Conservation (phyloP, 1,140 invertebrate genomes). For the Coenobita brevimanus region DNA sequence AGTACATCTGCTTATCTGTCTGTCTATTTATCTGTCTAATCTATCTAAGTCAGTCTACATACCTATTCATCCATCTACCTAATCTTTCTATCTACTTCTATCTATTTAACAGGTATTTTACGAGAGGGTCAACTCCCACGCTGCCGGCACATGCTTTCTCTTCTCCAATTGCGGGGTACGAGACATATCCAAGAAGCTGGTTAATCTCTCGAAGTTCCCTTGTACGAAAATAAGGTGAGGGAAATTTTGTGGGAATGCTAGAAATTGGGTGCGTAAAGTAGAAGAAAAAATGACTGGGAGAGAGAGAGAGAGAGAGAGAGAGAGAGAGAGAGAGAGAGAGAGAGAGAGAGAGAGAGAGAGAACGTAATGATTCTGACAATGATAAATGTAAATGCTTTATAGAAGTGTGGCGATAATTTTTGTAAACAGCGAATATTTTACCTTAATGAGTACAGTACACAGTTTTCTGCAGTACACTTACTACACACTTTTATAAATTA, state of each 20-base stretch:
- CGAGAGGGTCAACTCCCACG: conserved; percentile 52
- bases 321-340: conserved; percentile 32
- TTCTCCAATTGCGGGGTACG: conserved; percentile 48
- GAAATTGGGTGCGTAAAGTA: too few species aligned
- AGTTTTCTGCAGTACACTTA: too few species aligned
- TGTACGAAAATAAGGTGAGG: conserved; percentile 52
- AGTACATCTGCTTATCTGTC: too few species aligned
- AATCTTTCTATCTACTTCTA: neutral
- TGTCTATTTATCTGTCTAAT: too few species aligned
- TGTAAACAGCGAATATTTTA: too few species aligned
- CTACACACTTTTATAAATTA: too few species aligned
- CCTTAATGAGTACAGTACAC: too few species aligned
- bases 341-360: neutral
- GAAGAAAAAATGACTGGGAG: neutral
- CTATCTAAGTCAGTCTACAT: neutral
- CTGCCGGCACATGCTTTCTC: conserved; percentile 45
- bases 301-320: conserved; percentile 26
- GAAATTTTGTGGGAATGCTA: too few species aligned
- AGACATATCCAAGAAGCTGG: conserved; percentile 56
- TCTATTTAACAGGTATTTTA: conserved; percentile 38
- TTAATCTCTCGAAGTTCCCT: conserved; percentile 36
- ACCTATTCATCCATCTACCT: neutral
- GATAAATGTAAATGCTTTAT: too few species aligned
- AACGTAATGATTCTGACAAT: too few species aligned
- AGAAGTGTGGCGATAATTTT: too few species aligned